A percentile compares a stretch with the other conserved stretches of the same genome.
These are phyloP conservation scores for Strongylocentrotus purpuratus DNA, from an alignment of 35 echinoderm and acorn worm genomes.

Conservation along the genomic window DNA sequence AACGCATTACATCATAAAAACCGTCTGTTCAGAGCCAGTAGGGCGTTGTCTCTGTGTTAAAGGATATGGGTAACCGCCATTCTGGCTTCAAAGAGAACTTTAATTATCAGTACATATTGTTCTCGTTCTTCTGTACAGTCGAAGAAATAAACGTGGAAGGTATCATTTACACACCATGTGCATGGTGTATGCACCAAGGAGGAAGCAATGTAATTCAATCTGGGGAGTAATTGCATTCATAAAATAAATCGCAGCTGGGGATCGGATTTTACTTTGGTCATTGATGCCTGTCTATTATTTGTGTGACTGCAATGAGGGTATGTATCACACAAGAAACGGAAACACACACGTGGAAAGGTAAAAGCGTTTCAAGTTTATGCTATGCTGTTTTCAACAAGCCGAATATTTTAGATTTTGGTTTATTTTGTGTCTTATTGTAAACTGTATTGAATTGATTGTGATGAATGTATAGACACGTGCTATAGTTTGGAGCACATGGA, in stretches of 20 bases:
- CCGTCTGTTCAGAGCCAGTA: no score
- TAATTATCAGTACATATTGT: no score
- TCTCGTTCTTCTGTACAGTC: neutral
- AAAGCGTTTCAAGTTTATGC: neutral
- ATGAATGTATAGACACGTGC: no score
- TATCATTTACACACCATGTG: neutral
- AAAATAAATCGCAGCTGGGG: constrained; percentile 10
- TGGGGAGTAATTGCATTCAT: neutral
- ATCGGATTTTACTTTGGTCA: neutral
- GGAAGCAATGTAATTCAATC: constrained; percentile 17
- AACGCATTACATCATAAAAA: no score
- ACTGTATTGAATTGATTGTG: no score
- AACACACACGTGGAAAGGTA: neutral
- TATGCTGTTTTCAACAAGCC: neutral
- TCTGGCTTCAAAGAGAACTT: no score
- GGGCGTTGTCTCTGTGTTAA: no score
- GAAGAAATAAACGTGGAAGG: neutral
- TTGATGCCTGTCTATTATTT: neutral
- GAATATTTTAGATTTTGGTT: no score
- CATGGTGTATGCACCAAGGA: neutral
- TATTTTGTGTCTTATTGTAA: no score
- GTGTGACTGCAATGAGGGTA: neutral
- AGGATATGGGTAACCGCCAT: no score
- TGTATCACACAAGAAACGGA: neutral
- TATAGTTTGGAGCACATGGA: no score